Evolutionary conservation across 2,888 invertebrate genomes (phyloP).

Genomic region (Cantharis flavilabris): DNA sequence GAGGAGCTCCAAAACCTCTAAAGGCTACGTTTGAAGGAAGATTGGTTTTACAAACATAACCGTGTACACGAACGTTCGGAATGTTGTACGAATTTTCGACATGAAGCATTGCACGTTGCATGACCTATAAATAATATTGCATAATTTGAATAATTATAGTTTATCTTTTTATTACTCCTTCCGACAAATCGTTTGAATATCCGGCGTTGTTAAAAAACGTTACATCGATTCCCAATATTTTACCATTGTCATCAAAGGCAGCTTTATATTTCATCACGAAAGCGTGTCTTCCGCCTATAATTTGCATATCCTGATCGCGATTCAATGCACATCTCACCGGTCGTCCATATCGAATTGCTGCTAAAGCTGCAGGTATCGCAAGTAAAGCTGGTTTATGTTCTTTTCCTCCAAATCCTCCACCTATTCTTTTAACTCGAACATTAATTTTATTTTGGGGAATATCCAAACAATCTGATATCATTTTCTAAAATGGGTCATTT

Average conservation of each 20-base stretch:
- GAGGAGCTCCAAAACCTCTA: constrained; percentile 89
- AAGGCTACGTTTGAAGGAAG: constrained; percentile 92
- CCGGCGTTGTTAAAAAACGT: constrained; percentile 62
- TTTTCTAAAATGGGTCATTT: constrained; percentile 56
- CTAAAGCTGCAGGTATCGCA: constrained; percentile 76
- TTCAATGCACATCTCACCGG: constrained; percentile 89
- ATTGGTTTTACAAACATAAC: constrained; percentile 85
- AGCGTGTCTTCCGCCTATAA: constrained; percentile 89
- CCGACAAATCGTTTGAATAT: constrained; percentile 5
- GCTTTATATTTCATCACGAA: constrained; percentile 84
- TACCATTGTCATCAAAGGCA: constrained; percentile 76
- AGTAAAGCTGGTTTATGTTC: constrained; percentile 74
- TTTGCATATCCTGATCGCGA: constrained; percentile 92
- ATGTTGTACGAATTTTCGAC: constrained; percentile 84
- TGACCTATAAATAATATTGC: constrained; percentile 61
- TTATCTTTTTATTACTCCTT: not conserved
- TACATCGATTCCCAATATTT: constrained; percentile 73
- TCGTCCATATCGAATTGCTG: constrained; percentile 75
- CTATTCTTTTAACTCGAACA: constrained; percentile 82
- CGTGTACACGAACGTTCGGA: constrained; percentile 71
- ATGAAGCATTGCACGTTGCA: constrained; percentile 83
- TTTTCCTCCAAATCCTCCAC: constrained; percentile 96
- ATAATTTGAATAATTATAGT: not conserved
- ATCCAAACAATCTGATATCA: constrained; percentile 70
- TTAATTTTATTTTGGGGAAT: constrained; percentile 76